These are phyloP conservation scores for Drosophila villosipedis DNA, from an alignment of 2,888 invertebrate species.

Conservation along the genomic window DNA sequence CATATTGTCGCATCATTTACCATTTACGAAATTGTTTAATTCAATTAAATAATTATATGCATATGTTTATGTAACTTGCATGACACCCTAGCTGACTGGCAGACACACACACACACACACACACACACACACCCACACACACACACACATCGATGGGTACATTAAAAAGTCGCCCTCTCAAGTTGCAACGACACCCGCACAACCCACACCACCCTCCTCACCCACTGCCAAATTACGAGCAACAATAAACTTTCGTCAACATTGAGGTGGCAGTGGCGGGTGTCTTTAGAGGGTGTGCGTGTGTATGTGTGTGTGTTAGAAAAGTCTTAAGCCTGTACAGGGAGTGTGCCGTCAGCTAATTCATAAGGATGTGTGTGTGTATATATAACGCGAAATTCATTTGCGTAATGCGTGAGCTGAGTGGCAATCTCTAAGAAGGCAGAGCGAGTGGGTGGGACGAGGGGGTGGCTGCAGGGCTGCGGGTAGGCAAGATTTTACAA, in stretches of 20 bases:
- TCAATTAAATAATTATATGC: slow-evolving; percentile 83
- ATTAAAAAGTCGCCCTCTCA: slow-evolving; percentile 62
- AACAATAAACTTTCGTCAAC: slow-evolving; percentile 72
- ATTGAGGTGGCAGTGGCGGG: slow-evolving; percentile 26
- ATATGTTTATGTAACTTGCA: slow-evolving; percentile 71
- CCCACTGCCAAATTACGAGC: slow-evolving; percentile 63
- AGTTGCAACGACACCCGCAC: slow-evolving; percentile 28
- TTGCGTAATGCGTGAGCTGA: slow-evolving; percentile 72
- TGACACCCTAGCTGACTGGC: slow-evolving; percentile 58
- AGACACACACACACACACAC: slow-evolving; percentile 23
- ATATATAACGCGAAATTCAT: slow-evolving; percentile 66
- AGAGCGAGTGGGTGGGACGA: neutral
- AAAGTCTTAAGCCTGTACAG: slow-evolving; percentile 68
- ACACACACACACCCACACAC: slow-evolving; percentile 18
- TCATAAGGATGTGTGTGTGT: slow-evolving; percentile 48
- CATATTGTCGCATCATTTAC: slow-evolving; percentile 81
- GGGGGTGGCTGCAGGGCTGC: neutral
- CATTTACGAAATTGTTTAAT: slow-evolving; percentile 84
- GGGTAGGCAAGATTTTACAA: slow-evolving; percentile 38
- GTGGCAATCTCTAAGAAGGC: slow-evolving; percentile 6
- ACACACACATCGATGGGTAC: slow-evolving; percentile 31
- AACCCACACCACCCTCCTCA: slow-evolving; percentile 33
- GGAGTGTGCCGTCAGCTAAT: slow-evolving; percentile 72
- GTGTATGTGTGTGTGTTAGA: slow-evolving; percentile 19
- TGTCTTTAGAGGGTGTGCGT: slow-evolving; percentile 10